Evolutionary conservation across 2,888 invertebrate genomes (phyloP), one percentile per base, ranked within the genome.

Genomic region (Cryptophagus acutangulus): DNA sequence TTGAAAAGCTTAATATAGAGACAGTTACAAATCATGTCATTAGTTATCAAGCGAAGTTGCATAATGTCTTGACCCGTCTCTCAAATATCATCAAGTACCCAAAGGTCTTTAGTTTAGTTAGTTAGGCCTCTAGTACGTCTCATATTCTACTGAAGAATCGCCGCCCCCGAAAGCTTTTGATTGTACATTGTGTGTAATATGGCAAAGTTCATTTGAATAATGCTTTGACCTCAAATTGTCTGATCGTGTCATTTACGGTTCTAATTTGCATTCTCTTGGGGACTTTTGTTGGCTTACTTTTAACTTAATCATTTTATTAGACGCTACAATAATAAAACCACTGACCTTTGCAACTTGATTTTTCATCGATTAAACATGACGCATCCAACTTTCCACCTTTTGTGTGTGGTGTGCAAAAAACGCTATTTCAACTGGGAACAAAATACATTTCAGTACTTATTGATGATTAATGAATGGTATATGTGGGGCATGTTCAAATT

Each of bases 151-250:
- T 47, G 48, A 52, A 46, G 43, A 52, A 42, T 46, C 24, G 10
- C 39, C 16, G 29, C n/a, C n/a, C n/a, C n/a, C n/a, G n/a, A 43
- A 39, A 30, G 40, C 48, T 49, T 43, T 45, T 53, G 52, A 50
- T 50, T 50, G 48, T 45, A 52, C 53, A n/a, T n/a, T n/a, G n/a
- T n/a, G n/a, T n/a, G n/a, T n/a, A n/a, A n/a, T n/a, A n/a, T n/a
- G n/a, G n/a, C n/a, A n/a, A n/a, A n/a, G n/a, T 51, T 53, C 50
- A 55, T 55, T 52, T 52, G 50, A 45, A 48, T 49, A 48, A 49
- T 46, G 47, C 41, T 10, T 42, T 24, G 35, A 39, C 43, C 40
- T 47, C 40, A 40, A 44, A 45, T 43, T 40, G 36, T 41, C 31
- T 39, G 31, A 20, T 43, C 40, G 41, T 41, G 39, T 35, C 35